Base-by-base conservation (phyloP, 2,797 vertebrate species). In the Pangasius krempfi region DNA sequence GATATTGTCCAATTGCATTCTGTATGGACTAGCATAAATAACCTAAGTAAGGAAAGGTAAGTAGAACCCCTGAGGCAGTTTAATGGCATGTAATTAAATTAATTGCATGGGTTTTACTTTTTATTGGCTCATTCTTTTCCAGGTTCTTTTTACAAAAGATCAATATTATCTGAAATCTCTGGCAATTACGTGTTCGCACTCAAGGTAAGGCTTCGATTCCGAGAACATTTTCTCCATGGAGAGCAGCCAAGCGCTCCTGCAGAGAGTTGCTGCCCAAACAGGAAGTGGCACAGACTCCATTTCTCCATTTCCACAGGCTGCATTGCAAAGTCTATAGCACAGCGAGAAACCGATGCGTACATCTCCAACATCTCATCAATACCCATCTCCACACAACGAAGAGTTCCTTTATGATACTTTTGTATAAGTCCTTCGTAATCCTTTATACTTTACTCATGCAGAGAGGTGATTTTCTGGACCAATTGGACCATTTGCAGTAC, bases 101-200 rank as follows among this genome's bases (percentile, higher is more conserved):
- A 91, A 94, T 91, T 93, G 87, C 84, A 86, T 82, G 86, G 87
- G 78, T 85, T 89, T 92, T 91, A 90, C 68, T 60, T 88, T 92
- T 91, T 90, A 83, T 91, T 85, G 88, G 87, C 84, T 90, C 89
- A 88, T 89, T 91, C 37, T 86, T 91, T 93, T 88, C 75, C 88
- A 87, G 86, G 91, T 91, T 90, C 85, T 90, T 90, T 91, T 90
- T 89, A 91, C 90, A 87, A 88, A 87, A 91, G 87, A 91, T 93
- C 90, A 62, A 91, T 92, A 90, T 84, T 91, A 92, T 93, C 94
- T 94, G 92, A 93, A 91, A 95, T 94, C 94, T 94, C 85, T 81
- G 91, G 91, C 87, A 91, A 90, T 91, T 92, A 91, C 84, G 88
- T 86, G 89, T 91, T 88, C 81, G 76, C 90, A 87, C 89, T 90